phyloP scores from a whole-genome alignment of 2,113 vertebrate genomes.

The Pitta sordida region DNA sequence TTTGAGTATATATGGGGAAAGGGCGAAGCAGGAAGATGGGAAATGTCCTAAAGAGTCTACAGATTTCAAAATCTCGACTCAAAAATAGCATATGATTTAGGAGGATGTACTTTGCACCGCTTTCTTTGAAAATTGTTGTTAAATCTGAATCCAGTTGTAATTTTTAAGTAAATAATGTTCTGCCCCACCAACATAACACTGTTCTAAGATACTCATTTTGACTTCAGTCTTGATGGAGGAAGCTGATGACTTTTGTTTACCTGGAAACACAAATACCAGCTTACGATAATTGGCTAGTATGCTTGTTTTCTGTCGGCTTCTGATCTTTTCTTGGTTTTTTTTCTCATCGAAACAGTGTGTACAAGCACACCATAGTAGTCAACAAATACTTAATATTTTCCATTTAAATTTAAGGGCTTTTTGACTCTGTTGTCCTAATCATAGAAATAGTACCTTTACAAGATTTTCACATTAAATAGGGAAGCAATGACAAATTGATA shows the following conservation, averaged over 20 bases:
- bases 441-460: not conserved
- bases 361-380: not conserved
- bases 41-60: not conserved
- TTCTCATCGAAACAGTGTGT: not conserved
- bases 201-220: not conserved
- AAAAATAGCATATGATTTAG: not conserved
- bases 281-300: not conserved
- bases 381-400: not conserved
- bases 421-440: not conserved
- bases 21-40: not conserved
- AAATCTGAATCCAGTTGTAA: not conserved
- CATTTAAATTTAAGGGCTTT: not conserved
- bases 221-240: not conserved
- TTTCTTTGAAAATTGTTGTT: not conserved
- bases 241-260: slow-evolving; percentile 22
- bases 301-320: not conserved
- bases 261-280: not conserved
- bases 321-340: not conserved
- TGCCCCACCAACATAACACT: not conserved
- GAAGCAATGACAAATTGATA: not conserved
- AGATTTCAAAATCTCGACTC: not conserved
- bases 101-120: not conserved
- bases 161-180: not conserved
- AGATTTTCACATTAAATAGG: not conserved
- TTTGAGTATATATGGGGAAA: not conserved